A percentile compares a stretch with the other conserved stretches of the same genome.
These are phyloP conservation scores for Philotrypesis tridentata DNA, from an alignment of 1,140 invertebrate genomes.

Conservation along the genomic window DNA sequence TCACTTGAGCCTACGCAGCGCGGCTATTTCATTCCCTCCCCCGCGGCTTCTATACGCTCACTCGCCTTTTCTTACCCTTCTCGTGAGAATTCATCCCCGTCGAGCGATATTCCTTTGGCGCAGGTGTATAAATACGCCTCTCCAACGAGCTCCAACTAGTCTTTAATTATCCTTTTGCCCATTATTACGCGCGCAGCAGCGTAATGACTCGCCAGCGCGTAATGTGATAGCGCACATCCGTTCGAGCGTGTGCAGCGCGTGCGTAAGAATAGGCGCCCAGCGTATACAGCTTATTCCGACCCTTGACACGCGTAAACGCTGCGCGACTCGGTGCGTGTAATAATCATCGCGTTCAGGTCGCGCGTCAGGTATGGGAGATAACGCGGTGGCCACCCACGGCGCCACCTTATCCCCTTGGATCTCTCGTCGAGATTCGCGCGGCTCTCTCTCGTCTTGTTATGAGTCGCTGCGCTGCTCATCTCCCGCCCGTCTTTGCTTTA, in stretches of 20 bases:
- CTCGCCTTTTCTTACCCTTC: conserved; percentile 18
- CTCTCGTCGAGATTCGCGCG: conserved; percentile 60
- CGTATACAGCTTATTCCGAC: no score
- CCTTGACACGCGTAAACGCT: conserved; percentile 13
- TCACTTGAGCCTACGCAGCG: conserved; percentile 60
- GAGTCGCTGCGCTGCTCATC: conserved; percentile 65
- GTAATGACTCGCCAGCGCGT: no score
- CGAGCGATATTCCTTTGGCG: conserved; percentile 39
- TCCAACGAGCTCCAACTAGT: conserved; percentile 64
- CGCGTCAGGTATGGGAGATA: conserved; percentile 34
- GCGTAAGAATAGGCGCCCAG: no score
- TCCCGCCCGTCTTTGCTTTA: conserved; percentile 33
- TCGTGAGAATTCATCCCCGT: conserved; percentile 30
- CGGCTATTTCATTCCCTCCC: conserved; percentile 60
- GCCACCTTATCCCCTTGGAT: conserved; percentile 69
- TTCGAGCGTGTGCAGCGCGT: no score
- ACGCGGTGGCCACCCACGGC: conserved; percentile 66
- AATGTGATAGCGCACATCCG: conserved; percentile 62
- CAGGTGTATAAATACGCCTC: conserved; percentile 59
- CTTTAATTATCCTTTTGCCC: conserved; percentile 64
- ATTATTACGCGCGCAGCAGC: conserved; percentile 28
- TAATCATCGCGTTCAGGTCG: not conserved
- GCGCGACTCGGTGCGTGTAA: not conserved
- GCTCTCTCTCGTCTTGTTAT: conserved; percentile 55
- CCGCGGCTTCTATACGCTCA: not conserved